These are phyloP conservation scores for Hirtodrosophila alboralis DNA, from an alignment of 2,888 invertebrate species.

Conservation along the genomic window DNA sequence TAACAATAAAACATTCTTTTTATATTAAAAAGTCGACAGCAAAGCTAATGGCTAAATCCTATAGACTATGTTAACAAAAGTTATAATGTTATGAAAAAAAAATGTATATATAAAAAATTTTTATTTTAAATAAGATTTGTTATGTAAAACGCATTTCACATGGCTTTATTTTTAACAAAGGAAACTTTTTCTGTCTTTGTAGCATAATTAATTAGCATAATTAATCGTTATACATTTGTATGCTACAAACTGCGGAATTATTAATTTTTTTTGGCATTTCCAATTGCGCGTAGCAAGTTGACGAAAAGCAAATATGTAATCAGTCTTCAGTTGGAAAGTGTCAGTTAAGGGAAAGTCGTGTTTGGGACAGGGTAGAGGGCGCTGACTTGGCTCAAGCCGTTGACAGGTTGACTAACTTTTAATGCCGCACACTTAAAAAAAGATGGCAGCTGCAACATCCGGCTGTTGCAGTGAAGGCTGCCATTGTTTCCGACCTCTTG, in stretches of 20 bases:
- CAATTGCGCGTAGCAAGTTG: slow-evolving; percentile 23
- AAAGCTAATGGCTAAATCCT: too few species aligned
- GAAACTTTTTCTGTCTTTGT: too few species aligned
- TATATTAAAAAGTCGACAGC: too few species aligned
- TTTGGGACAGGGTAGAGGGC: background rate
- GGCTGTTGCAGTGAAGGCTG: slow-evolving; percentile 8
- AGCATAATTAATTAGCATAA: too few species aligned
- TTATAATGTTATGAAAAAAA: too few species aligned
- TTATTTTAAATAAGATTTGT: too few species aligned
- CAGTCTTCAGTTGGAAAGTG: slow-evolving; percentile 42
- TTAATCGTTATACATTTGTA: too few species aligned
- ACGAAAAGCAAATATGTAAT: slow-evolving; percentile 28
- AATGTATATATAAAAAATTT: too few species aligned
- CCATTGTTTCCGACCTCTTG: slow-evolving; percentile 5
- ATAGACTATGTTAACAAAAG: too few species aligned
- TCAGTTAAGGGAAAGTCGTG: background rate
- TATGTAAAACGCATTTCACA: too few species aligned
- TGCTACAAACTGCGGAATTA: background rate
- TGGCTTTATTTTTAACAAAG: too few species aligned
- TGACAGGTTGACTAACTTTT: slow-evolving; percentile 74
- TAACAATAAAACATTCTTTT: too few species aligned
- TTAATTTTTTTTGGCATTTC: slow-evolving; percentile 29
- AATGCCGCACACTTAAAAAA: slow-evolving; percentile 72
- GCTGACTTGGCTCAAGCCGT: slow-evolving; percentile 38
- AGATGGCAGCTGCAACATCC: slow-evolving; percentile 37